These are phyloP conservation scores for Vultur gryphus DNA, from an alignment of 2,797 vertebrate genomes.

Conservation along the genomic window DNA sequence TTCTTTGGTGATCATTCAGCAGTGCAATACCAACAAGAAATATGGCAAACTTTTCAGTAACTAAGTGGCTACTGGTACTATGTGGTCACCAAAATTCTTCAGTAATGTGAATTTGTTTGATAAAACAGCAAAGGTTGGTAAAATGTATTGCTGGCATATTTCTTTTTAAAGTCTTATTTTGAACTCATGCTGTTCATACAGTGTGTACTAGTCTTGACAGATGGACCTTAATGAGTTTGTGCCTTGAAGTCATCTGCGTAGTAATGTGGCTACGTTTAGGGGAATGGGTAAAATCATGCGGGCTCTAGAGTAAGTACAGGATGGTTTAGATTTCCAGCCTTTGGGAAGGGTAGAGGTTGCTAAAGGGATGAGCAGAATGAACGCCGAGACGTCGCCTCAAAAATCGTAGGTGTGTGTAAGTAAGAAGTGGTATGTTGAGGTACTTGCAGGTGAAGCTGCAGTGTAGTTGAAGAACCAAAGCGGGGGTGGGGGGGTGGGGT, in stretches of 20 bases:
- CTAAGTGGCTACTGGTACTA: background rate
- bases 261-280: fast-evolving
- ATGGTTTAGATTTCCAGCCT: background rate
- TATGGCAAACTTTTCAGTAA: background rate
- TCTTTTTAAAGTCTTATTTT: background rate
- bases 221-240: background rate
- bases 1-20: background rate
- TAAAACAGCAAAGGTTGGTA: background rate
- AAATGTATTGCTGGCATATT: background rate
- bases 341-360: background rate
- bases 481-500: background rate
- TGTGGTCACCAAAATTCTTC: background rate
- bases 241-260: background rate
- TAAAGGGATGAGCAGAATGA: background rate
- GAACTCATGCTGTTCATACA: background rate
- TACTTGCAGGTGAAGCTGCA: background rate
- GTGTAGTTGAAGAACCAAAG: background rate
- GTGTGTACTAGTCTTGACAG: background rate
- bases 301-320: background rate
- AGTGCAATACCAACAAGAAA: background rate
- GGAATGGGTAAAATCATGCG: fast-evolving
- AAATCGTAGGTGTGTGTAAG: fast-evolving
- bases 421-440: background rate
- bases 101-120: background rate
- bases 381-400: fast-evolving